phyloP scores from a whole-genome alignment of 1,140 invertebrate species.

The Drosophila punjabiensis region DNA sequence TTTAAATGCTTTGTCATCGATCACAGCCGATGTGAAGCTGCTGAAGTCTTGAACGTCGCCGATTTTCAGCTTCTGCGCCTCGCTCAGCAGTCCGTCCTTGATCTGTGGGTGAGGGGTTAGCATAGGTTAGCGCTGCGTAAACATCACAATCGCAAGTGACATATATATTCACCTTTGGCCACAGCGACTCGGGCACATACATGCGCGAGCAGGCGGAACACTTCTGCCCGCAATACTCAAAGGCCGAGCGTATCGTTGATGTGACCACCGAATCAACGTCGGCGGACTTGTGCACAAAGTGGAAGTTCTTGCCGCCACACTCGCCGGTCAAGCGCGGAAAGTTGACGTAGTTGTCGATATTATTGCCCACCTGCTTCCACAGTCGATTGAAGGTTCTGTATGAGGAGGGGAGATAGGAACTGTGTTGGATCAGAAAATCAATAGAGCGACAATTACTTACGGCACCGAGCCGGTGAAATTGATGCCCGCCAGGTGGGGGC shows the following conservation, averaged over 20 bases:
- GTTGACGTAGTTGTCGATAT: slow-evolving; percentile 94
- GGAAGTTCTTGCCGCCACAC: slow-evolving; percentile 99
- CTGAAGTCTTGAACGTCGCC: slow-evolving; percentile 94
- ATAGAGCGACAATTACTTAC: slow-evolving; percentile 86
- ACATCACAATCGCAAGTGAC: background rate
- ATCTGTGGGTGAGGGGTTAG: slow-evolving; percentile 83
- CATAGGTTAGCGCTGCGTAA: background rate
- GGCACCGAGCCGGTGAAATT: slow-evolving; percentile 99
- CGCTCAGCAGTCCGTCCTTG: slow-evolving; percentile 90
- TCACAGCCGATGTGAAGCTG: slow-evolving; percentile 96
- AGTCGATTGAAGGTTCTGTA: slow-evolving; percentile 95
- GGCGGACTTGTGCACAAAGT: slow-evolving; percentile 97
- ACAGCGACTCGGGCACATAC: slow-evolving; percentile 97
- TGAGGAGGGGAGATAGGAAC: slow-evolving; percentile 8
- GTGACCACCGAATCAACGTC: slow-evolving; percentile 93
- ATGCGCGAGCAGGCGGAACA: slow-evolving; percentile 99
- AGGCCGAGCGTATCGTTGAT: slow-evolving; percentile 95
- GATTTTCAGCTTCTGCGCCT: slow-evolving; percentile 91
- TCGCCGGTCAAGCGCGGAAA: slow-evolving; percentile 98
- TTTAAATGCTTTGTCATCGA: slow-evolving; percentile 97
- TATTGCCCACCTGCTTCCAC: slow-evolving; percentile 97
- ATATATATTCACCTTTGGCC: slow-evolving; percentile 87
- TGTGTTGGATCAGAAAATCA: slow-evolving; percentile 42
- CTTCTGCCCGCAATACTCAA: slow-evolving; percentile 99
- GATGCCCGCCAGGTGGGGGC: slow-evolving; percentile 95